Percentiles rank a stretch among this genome's conserved stretches.
Evolutionary conservation across 2,797 vertebrate species (phyloP).

Genomic region (Sebastes nivosus): DNA sequence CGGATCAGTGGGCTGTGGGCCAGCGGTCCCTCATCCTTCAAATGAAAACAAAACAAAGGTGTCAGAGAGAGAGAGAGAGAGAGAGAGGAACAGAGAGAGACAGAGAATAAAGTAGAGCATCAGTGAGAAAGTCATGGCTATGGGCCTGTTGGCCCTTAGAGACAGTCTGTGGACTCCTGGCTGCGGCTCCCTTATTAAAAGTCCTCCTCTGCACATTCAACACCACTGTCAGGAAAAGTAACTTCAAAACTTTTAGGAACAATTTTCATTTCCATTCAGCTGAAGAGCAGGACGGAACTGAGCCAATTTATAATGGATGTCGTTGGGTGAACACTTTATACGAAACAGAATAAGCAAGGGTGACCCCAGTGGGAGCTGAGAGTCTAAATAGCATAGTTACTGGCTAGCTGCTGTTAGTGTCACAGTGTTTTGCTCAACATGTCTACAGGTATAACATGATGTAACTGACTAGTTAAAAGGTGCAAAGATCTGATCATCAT

Average conservation of each 20-base stretch:
- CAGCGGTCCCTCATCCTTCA: slow-evolving; percentile 17
- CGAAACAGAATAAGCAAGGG: not conserved
- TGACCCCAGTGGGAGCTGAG: not conserved
- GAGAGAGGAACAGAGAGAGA: not conserved
- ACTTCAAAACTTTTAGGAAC: slow-evolving; percentile 36
- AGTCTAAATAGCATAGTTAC: not conserved
- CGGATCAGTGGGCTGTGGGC: slow-evolving; percentile 20
- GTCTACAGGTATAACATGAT: not conserved
- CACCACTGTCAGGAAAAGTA: slow-evolving; percentile 21
- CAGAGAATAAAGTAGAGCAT: slow-evolving; percentile 10
- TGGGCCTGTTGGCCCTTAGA: slow-evolving; percentile 34
- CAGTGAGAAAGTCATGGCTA: slow-evolving; percentile 23
- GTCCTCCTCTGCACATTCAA: slow-evolving; percentile 51
- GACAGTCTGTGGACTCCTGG: slow-evolving; percentile 40
- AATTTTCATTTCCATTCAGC: slow-evolving; percentile 28
- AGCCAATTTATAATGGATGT: slow-evolving; percentile 7
- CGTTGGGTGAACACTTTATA: slow-evolving; percentile 1
- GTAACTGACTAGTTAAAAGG: not conserved
- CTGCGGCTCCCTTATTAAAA: slow-evolving; percentile 55
- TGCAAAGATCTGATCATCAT: too few relatives aligned
- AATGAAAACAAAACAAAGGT: slow-evolving; percentile 55
- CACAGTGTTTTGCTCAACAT: not conserved
- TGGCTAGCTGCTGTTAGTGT: not conserved
- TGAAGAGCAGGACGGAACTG: slow-evolving; percentile 16
- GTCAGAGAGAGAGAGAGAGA: not conserved